These are phyloP conservation scores for Balaeniceps rex DNA, from an alignment of 2,113 vertebrate species.

Conservation along the genomic window DNA sequence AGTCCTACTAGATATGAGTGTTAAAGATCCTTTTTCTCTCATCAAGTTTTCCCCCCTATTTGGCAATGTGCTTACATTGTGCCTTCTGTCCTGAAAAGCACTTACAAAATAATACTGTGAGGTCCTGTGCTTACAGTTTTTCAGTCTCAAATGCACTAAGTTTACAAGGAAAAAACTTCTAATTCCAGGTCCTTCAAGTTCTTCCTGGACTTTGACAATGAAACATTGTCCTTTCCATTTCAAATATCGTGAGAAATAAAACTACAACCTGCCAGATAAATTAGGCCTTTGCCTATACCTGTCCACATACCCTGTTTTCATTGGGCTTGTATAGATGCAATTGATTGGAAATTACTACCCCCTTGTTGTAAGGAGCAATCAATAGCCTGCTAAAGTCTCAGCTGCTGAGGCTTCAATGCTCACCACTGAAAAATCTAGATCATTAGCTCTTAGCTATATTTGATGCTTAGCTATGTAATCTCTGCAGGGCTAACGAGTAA, in stretches of 20 bases:
- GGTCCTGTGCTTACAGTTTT: background rate
- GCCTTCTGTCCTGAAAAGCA: background rate
- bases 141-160: background rate
- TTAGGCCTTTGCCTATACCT: background rate
- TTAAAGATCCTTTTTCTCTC: background rate
- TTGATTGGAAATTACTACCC: background rate
- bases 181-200: background rate
- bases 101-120: background rate
- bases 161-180: background rate
- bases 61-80: background rate
- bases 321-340: background rate
- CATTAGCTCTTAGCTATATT: background rate
- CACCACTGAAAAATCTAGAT: background rate
- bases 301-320: background rate
- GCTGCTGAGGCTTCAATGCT: background rate
- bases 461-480: background rate
- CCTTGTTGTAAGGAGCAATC: background rate
- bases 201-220: background rate
- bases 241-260: background rate
- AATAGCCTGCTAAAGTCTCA: background rate
- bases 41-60: background rate
- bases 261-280: background rate
- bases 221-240: background rate
- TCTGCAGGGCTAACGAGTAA: slow-evolving; percentile 1
- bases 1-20: background rate